These are phyloP conservation scores for Andrena dorsata DNA, from an alignment of 2,888 invertebrate species.

Conservation along the genomic window DNA sequence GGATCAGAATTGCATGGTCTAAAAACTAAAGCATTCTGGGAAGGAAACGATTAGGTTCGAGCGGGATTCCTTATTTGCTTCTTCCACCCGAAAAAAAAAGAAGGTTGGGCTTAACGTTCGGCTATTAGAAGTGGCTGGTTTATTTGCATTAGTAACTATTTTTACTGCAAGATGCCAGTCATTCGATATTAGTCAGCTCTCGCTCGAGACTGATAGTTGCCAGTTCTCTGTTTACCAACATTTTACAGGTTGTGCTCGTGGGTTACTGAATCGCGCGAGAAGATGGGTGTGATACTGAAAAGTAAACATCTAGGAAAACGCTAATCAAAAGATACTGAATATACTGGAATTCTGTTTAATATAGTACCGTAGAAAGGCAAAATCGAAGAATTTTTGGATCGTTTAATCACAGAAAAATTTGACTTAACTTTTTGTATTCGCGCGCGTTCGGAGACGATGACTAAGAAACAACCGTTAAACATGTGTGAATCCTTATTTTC, in stretches of 20 bases:
- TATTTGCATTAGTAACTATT: neutral
- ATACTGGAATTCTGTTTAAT: no score
- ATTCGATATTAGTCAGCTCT: constrained; percentile 16
- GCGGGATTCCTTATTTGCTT: neutral
- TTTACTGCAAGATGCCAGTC: constrained; percentile 1
- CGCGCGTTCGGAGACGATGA: no score
- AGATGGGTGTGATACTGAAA: neutral
- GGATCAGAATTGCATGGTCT: neutral
- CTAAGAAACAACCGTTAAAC: no score
- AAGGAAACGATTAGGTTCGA: neutral
- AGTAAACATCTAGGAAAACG: neutral
- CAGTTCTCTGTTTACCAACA: constrained; percentile 21
- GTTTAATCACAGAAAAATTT: no score
- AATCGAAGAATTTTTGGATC: no score
- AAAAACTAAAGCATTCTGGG: neutral
- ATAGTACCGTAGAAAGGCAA: no score
- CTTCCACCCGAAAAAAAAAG: neutral
- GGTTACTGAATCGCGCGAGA: neutral
- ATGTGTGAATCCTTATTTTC: no score
- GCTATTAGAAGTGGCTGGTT: neutral
- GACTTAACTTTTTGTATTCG: no score
- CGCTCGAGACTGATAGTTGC: neutral
- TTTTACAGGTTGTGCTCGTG: neutral
- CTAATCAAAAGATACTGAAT: no score
- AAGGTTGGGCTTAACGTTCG: neutral